These are phyloP conservation scores for Caenorhabditis sp. DNA, from an alignment of 2,888 invertebrate species.

Conservation along the genomic window DNA sequence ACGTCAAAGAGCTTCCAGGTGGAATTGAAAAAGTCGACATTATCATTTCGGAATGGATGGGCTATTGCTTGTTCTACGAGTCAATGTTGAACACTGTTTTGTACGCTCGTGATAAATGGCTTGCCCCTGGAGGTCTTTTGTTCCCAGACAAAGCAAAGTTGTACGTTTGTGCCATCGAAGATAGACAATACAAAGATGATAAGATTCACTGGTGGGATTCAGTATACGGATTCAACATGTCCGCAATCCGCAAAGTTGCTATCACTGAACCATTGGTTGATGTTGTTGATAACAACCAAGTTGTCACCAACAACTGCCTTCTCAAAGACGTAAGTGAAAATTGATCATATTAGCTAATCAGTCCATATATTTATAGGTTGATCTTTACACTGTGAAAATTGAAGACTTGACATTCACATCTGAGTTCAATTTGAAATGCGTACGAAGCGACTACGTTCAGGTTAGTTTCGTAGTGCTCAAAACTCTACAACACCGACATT, in stretches of 20 bases:
- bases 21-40: constrained; percentile 91
- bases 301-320: constrained; percentile 91
- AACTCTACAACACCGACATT: too few species aligned
- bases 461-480: constrained; percentile 75
- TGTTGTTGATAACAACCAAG: constrained; percentile 97
- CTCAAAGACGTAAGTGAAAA: constrained; percentile 77
- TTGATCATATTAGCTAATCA: constrained; percentile 1
- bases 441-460: constrained; percentile 72
- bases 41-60: constrained; percentile 84
- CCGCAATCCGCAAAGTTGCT: constrained; percentile 94
- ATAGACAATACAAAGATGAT: constrained; percentile 98
- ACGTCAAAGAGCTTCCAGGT: constrained; percentile 85
- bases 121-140: constrained; percentile 82
- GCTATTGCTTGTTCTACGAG: constrained; percentile 92
- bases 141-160: constrained; percentile 92
- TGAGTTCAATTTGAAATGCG: constrained; percentile 75
- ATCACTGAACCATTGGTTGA: constrained; percentile 98
- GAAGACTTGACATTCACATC: constrained; percentile 90
- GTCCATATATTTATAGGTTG: constrained; percentile 76
- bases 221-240: constrained; percentile 99
- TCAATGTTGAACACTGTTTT: constrained; percentile 99
- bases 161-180: constrained; percentile 84
- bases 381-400: constrained; percentile 95
- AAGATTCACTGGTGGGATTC: constrained; percentile 99
- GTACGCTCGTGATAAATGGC: constrained; percentile 96